Evolutionary conservation across 2,797 vertebrate species (phyloP).

Genomic region (Lepilemur ruficaudatus): DNA sequence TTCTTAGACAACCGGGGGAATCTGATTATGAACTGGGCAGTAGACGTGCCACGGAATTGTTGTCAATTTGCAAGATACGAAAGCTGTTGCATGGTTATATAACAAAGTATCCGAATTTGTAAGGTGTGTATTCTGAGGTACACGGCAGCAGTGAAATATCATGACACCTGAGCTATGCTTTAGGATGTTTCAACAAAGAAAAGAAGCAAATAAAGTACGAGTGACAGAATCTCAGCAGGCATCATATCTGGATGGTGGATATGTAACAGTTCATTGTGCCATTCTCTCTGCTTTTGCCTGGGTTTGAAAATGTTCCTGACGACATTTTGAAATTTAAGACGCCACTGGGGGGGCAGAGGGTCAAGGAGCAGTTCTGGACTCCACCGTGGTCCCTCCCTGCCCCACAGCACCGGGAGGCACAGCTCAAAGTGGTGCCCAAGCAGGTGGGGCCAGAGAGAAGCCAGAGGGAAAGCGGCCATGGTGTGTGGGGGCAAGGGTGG

Average conservation of each 20-base stretch:
- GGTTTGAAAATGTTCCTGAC: neutral
- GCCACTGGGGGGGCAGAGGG: neutral
- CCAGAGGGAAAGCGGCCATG: neutral
- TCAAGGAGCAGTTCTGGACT: neutral
- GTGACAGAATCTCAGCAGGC: neutral
- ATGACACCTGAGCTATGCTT: neutral
- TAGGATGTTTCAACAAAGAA: neutral
- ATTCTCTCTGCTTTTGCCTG: neutral
- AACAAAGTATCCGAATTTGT: neutral
- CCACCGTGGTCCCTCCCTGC: neutral
- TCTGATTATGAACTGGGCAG: neutral
- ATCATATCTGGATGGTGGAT: neutral
- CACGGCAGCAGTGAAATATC: neutral
- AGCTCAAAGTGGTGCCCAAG: neutral
- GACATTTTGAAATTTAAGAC: neutral
- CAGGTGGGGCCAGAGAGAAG: neutral
- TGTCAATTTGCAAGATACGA: neutral
- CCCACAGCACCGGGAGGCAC: neutral
- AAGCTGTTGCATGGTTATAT: neutral
- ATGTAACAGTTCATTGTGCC: neutral
- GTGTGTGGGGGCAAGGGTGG: neutral
- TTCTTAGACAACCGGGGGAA: neutral
- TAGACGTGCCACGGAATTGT: neutral
- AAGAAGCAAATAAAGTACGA: neutral
- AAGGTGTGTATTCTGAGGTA: neutral